Evolutionary conservation across 2,797 vertebrate species (phyloP), one percentile per base, ranked within the genome.

Genomic region (Rhyacichthys aspro): DNA sequence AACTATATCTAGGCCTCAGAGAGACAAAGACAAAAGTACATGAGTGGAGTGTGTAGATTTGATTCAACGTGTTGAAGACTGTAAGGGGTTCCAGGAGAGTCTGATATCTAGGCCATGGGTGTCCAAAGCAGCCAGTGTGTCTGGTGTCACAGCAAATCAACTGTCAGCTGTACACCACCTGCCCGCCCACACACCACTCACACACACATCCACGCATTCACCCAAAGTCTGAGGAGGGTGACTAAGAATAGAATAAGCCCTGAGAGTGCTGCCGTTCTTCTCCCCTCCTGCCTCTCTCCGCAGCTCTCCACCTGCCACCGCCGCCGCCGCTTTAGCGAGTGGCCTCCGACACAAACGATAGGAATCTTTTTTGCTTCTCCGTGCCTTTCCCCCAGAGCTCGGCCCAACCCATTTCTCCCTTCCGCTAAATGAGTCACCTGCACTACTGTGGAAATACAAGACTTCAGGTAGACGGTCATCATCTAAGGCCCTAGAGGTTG

Each of bases 121-220:
- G 85, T 88, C 86, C 82, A 83, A 78, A 71, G 86, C 86, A 89
- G 88, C 83, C 89, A 86, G 87, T 88, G 89, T 89, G 89, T 86
- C 87, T 89, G 86, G 85, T 90, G 88, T 90, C 89, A 90, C 86
- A 86, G 87, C 86, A 88, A 86, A 90, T 90, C 87, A 89, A 83
- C 83, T 90, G 89, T 89, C 89, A 88, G 87, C 88, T 90, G 89
- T 85, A 87, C 78, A 82, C 88, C 84, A 86, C 87, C 85, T 89
- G 84, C 85, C 86, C 76, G 64, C 85, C 83, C 84, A 83, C 83
- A 79, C 79, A 74, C 43, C 53, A 46, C 28, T 53, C 63, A 47
- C 66, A 44, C 70, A 46, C 46, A 41, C 63, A 63, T 54, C 57
- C 76, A 56, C 58, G 32, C 56, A 48, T 11, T 46, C 55, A 63